Percentiles rank a stretch among this genome's conserved stretches.
phyloP scores from a whole-genome alignment of 2,113 vertebrate species.

The Rhinichthys klamathensis region DNA sequence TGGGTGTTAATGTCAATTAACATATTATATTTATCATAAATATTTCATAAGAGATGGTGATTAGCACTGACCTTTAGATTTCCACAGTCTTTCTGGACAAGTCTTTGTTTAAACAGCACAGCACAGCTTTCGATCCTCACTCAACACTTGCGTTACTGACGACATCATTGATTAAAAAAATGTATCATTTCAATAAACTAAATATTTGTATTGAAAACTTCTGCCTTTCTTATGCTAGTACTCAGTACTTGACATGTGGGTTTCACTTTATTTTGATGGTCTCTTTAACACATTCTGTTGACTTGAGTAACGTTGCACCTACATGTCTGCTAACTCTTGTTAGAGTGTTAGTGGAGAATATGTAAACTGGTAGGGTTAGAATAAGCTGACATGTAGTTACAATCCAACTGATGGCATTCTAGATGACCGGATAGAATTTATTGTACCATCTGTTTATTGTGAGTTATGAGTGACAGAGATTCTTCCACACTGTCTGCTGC shows the following conservation, averaged over 20 bases:
- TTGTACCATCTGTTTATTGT: background rate
- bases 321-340: too few species aligned
- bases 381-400: background rate
- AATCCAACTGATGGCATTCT: background rate
- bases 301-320: too few species aligned
- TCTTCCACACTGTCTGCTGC: slow-evolving; percentile 4
- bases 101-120: background rate
- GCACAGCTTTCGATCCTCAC: background rate
- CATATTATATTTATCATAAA: too few species aligned
- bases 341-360: too few species aligned
- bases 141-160: background rate
- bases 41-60: background rate
- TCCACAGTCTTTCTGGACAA: background rate
- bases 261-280: too few species aligned
- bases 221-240: too few species aligned
- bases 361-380: too few species aligned
- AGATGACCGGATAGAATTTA: background rate
- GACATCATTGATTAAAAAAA: background rate
- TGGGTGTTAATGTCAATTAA: too few species aligned
- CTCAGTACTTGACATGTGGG: background rate
- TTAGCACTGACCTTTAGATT: background rate
- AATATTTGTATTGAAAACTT: background rate
- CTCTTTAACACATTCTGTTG: too few species aligned
- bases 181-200: background rate
- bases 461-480: background rate